These are phyloP conservation scores for Turritopsis rubra DNA, from an alignment of 30 jellyfish, hydroid and myxozoan genomes.

Conservation along the genomic window DNA sequence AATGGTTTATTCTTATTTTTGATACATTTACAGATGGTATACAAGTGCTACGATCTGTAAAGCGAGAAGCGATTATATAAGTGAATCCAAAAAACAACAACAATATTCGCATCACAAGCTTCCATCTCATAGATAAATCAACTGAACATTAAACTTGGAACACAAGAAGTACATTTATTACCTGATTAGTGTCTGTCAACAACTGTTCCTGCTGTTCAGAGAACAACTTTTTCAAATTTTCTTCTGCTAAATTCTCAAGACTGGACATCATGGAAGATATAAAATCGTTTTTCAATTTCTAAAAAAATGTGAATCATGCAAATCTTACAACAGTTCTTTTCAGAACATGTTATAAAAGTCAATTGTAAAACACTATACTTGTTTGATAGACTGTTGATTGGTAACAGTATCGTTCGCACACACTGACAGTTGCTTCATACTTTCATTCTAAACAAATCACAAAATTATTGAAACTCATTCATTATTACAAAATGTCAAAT, in stretches of 20 bases:
- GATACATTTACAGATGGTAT: too few species aligned
- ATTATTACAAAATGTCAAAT: too few species aligned
- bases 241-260: conserved; percentile 1
- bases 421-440: not conserved
- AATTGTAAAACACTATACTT: not conserved
- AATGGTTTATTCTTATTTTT: too few species aligned
- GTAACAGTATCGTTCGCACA: not conserved
- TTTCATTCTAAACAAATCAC: not conserved
- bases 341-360: conserved; percentile 5
- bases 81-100: too few species aligned
- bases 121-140: too few species aligned
- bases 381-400: not conserved
- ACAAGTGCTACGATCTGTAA: too few species aligned
- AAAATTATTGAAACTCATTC: too few species aligned
- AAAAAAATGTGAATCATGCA: not conserved
- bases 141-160: too few species aligned
- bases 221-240: conserved; percentile 18
- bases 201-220: conserved; percentile 25
- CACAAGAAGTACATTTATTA: not conserved
- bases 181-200: conserved; percentile 23
- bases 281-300: conserved; percentile 24
- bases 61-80: too few species aligned
- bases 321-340: not conserved
- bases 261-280: not conserved
- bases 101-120: too few species aligned